phyloP scores from a whole-genome alignment of 2,888 invertebrate genomes.

The Lasioglossum villosulum region DNA sequence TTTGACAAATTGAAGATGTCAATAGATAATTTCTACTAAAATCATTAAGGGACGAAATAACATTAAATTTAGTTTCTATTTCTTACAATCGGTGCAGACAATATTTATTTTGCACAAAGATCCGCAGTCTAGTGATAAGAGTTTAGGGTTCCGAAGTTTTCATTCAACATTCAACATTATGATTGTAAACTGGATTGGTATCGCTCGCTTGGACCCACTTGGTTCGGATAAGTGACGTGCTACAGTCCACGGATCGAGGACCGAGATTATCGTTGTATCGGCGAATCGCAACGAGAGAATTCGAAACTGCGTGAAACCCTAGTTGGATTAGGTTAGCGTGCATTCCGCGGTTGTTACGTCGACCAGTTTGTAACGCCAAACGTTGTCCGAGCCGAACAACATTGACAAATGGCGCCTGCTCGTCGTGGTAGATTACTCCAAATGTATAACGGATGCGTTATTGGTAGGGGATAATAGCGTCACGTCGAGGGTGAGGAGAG shows the following conservation, averaged over 20 bases:
- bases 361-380: background rate
- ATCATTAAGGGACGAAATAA: too few relatives aligned
- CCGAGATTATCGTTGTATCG: background rate
- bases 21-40: too few relatives aligned
- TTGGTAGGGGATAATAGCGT: conserved; percentile 52
- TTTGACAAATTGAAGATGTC: too few relatives aligned
- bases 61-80: too few relatives aligned
- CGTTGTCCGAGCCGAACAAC: conserved; percentile 32
- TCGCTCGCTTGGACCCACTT: background rate
- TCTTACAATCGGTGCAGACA: too few relatives aligned
- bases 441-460: conserved; percentile 62
- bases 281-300: background rate
- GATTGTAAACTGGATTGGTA: too few relatives aligned
- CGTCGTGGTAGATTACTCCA: conserved; percentile 58
- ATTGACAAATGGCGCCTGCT: conserved; percentile 60
- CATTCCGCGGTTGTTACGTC: background rate
- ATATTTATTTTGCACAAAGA: too few relatives aligned
- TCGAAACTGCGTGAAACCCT: background rate
- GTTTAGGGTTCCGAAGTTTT: background rate
- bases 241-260: background rate
- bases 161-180: background rate
- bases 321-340: background rate
- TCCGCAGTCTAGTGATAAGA: background rate
- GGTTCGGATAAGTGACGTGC: background rate
- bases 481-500: conserved; percentile 23